Base-by-base conservation (phyloP, 2,797 vertebrate species). In the Euthynnus affinis region DNA sequence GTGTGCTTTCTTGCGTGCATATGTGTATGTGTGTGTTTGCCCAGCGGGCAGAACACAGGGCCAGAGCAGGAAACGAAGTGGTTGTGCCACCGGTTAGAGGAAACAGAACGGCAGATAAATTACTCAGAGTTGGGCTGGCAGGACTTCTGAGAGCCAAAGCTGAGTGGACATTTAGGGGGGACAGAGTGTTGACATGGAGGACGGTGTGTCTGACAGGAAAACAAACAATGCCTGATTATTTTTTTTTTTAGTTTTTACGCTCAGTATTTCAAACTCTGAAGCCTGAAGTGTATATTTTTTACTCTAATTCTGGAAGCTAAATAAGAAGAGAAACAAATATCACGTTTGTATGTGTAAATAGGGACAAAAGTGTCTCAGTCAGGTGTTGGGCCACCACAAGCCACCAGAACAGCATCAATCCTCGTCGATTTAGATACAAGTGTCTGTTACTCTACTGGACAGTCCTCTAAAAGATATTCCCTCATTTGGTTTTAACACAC, bases 31-130 rank as follows among this genome's bases (percentile, higher is more conserved):
- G 83, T 87, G 89, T 87, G 83, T 90, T 86, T 93, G 87, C 84
- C 85, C 69, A 91, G 80, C 63, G 71, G 90, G 83, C 84, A 85
- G 81, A 87, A 87, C 88, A 90, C 81, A 65, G 78, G 78, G 77
- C 83, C 85, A 86, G 86, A 69, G 68, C 88, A 89, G 90, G 89
- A 94, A 93, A 90, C 88, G 1, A 71, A 87, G 86, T 55, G 70
- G 83, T 90, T 79, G 83, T 92, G 90, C 87, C 87, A 92, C 81
- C 78, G 83, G 89, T 89, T 86, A 88, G 76, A 91, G 89, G 87
- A 91, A 88, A 87, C 86, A 85, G 76, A 93, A 58, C 20, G 44
- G 87, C 68, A 88, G 88, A 91, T 90, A 88, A 93, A 92, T 94
- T 80, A 92, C 84, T 81, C 84, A 73, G 78, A 89, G 89, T 91